Percentiles rank a stretch among this genome's conserved stretches.
phyloP scores from a whole-genome alignment of 1,140 invertebrate genomes.

The Diorhabda carinulata region DNA sequence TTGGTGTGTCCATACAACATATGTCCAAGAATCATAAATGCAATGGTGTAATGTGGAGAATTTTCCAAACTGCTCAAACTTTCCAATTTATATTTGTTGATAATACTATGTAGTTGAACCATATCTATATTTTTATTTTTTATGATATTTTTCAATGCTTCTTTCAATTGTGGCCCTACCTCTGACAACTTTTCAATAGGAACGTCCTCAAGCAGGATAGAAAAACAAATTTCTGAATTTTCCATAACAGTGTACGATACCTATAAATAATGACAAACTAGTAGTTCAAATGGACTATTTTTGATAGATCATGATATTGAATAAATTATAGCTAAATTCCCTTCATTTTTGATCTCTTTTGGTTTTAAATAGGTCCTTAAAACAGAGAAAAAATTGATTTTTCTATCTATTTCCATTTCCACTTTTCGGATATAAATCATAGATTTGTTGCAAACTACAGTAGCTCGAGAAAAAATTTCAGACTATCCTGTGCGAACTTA shows the following conservation, averaged over 20 bases:
- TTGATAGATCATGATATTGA: no score
- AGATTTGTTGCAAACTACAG: no score
- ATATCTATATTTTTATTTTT: conserved; percentile 65
- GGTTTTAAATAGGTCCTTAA: no score
- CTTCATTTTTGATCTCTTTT: no score
- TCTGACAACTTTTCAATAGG: conserved; percentile 62
- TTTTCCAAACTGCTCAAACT: conserved; percentile 69
- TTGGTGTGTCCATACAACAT: conserved; percentile 74
- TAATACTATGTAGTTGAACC: conserved; percentile 66
- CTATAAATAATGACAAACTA: conserved; percentile 47
- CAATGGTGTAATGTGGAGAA: conserved; percentile 69
- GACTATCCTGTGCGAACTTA: conserved; percentile 44
- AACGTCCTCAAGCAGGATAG: conserved; percentile 74
- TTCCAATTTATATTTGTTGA: conserved; percentile 70
- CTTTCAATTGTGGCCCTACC: conserved; percentile 59
- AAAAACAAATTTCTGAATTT: conserved; percentile 66
- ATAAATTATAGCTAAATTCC: no score
- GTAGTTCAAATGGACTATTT: not conserved
- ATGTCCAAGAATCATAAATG: conserved; percentile 75
- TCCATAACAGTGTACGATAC: conserved; percentile 65
- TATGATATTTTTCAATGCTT: conserved; percentile 54
- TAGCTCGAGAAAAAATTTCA: no score
- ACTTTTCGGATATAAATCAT: no score
- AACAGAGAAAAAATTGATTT: no score
- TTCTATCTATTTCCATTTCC: no score